phyloP scores from a whole-genome alignment of 2,888 invertebrate species.

The Dryadula phaetusa region DNA sequence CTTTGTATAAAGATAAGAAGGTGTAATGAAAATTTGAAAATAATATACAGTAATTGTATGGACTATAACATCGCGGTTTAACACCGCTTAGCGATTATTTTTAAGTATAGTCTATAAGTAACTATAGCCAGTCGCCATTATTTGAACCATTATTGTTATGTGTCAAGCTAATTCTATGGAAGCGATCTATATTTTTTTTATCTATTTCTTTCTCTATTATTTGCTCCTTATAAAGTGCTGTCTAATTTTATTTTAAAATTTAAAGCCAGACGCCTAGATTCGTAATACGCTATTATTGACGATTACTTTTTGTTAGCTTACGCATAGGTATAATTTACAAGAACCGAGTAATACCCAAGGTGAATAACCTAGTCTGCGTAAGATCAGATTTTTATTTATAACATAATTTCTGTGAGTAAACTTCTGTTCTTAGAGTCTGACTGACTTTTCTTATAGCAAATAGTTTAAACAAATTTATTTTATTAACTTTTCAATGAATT shows the following conservation, averaged over 20 bases:
- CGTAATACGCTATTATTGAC: slow-evolving; percentile 4
- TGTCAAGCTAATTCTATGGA: too few relatives aligned
- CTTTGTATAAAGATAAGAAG: too few relatives aligned
- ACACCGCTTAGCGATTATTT: too few relatives aligned
- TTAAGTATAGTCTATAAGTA: too few relatives aligned
- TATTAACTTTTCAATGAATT: slow-evolving; percentile 16
- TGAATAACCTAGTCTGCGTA: slow-evolving; percentile 16
- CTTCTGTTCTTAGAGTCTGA: not conserved
- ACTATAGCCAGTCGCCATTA: slow-evolving; percentile 7
- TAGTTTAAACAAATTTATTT: not conserved
- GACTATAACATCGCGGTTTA: too few relatives aligned
- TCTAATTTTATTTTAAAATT: slow-evolving; percentile 4
- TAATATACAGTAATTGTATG: too few relatives aligned
- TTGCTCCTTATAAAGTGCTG: too few relatives aligned
- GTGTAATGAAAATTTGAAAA: too few relatives aligned
- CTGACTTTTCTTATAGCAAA: not conserved
- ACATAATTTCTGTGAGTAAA: not conserved
- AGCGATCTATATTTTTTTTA: too few relatives aligned
- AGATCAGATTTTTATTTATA: slow-evolving; percentile 5
- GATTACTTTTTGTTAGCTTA: slow-evolving; percentile 7
- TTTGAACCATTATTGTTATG: not conserved
- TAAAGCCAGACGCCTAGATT: slow-evolving; percentile 13
- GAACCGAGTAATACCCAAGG: slow-evolving; percentile 5
- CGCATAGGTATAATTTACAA: slow-evolving; percentile 11
- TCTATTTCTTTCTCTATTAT: not conserved